Base-by-base conservation (phyloP, 2,888 invertebrate species). In the Lampropteryx suffumata region DNA sequence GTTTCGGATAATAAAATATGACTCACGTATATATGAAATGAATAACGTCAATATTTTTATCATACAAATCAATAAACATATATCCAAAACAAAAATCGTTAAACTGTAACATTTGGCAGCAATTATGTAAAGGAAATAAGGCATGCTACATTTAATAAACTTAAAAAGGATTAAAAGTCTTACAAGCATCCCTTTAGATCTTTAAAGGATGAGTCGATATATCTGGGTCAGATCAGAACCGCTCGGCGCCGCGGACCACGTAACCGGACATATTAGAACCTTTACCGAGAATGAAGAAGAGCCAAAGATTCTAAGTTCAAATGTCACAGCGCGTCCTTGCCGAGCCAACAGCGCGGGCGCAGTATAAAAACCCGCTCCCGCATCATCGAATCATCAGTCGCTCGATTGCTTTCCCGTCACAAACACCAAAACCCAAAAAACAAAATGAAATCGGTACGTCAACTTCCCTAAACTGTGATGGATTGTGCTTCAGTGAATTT, bases 371-470 rank as follows among this genome's bases (percentile, higher is more conserved):
- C 61, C 57, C 52, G 54, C 59, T 61, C 67, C 69, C 48, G 50
- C 77, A 51, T 59, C 64, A 49, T 62, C 67, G 55, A 50, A 62
- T 72, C 80, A 87, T 84, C 89, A 90, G 83, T 89, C 85, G 72
- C 73, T 82, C 71, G 59, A 67, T 74, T 67, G 80, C 74, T 60
- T 75, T 74, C 65, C 67, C 65, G 64, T 65, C 69, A 71, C 57
- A 57, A 63, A 69, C 73, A 62, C 61, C 71, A 69, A 67, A 68
- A 58, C 57, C 67, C 71, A 61, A 46, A 46, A 40, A 50, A 51
- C 66, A 90, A 84, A 82, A 90, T 90, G 90, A 90, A 89, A 87
- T 83, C 79, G 84, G 90, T 90, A 87, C 76, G 87, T 86, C 63
- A 41, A 27, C 7, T 50, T 55, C 30, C 27, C 6, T 11, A 30